Evolutionary conservation across 1,140 invertebrate species (phyloP), one percentile per base, ranked within the genome.

Genomic region (Bacillus rossius): DNA sequence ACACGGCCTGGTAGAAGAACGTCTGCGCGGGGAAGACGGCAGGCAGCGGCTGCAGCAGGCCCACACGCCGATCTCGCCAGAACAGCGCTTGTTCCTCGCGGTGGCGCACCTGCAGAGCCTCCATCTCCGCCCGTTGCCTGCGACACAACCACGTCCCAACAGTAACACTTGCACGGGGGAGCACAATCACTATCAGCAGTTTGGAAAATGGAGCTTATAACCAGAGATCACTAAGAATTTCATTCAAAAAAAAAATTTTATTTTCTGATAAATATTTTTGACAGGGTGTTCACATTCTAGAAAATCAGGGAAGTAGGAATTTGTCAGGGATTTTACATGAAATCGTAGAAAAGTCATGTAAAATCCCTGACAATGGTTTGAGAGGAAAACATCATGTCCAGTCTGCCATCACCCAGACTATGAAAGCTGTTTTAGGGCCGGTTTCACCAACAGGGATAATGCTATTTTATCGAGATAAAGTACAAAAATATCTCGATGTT

Each of bases 31-130:
- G 22, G 22, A 26, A 14, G 8, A n/a, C 48, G 25, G 48, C 2
- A 29, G 48, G 72, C 65, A 75, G 72, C 26, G 74, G 74, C 57
- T 75, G 73, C 25, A 74, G 60, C 5, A 68, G 69, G 53, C 69
- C 74, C 37, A 74, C 71, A 67, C 74, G 73, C 23, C 75, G 73
- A 41, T 76, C 74, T 37, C 74, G 74, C 23, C 74, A 73, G 48
- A 77, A 77, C 41, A 70, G 68, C 59, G 74, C 73, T 8, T 76
- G 62, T 53, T 77, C 75, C 48, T 75, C 71, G 48, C 74, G 67
- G 48, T 77, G 75, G 60, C 72, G 72, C 57, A 64, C 67, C 54
- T 76, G 75, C n/a, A 77, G 60, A 38, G 67, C 69, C 62, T 77
- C 72, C 16, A 75, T 57, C 63, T 76, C 75, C 58, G 71, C 62